Evolutionary conservation across 2,888 invertebrate species (phyloP).

Genomic region (Beris morrisii): DNA sequence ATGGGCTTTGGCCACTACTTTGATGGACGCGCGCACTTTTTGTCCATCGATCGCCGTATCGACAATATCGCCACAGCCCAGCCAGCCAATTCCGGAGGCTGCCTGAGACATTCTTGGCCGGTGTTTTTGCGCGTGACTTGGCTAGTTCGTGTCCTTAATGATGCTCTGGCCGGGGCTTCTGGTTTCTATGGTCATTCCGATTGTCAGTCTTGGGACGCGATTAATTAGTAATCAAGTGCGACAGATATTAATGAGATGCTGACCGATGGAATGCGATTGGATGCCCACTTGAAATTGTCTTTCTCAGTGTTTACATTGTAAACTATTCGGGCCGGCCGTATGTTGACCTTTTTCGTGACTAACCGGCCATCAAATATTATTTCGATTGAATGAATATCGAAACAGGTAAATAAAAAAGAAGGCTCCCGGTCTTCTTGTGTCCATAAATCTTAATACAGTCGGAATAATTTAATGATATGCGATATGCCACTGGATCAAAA

Average conservation of each 20-base stretch:
- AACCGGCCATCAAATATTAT: conserved; percentile 10
- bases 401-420: too few relatives aligned
- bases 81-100: conserved; percentile 4
- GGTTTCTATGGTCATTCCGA: conserved; percentile 21
- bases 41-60: not conserved
- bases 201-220: conserved; percentile 16
- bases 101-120: conserved; percentile 15
- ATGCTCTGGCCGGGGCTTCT: conserved; percentile 24
- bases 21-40: conserved; percentile 13
- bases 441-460: too few relatives aligned
- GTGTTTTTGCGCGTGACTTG: conserved; percentile 32
- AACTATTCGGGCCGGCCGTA: conserved; percentile 8
- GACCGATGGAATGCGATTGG: conserved; percentile 19
- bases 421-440: too few relatives aligned
- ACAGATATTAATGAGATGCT: conserved; percentile 29
- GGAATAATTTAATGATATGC: too few relatives aligned
- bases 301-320: conserved; percentile 11
- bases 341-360: conserved; percentile 26
- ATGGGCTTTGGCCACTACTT: conserved; percentile 4
- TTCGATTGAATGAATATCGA: conserved; percentile 14
- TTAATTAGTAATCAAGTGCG: conserved; percentile 31
- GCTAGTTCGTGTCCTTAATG: conserved; percentile 30
- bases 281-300: conserved; percentile 13
- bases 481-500: too few relatives aligned
- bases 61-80: conserved; percentile 9